These are phyloP conservation scores for Tachina lurida DNA, from an alignment of 2,888 invertebrate genomes.

Conservation along the genomic window DNA sequence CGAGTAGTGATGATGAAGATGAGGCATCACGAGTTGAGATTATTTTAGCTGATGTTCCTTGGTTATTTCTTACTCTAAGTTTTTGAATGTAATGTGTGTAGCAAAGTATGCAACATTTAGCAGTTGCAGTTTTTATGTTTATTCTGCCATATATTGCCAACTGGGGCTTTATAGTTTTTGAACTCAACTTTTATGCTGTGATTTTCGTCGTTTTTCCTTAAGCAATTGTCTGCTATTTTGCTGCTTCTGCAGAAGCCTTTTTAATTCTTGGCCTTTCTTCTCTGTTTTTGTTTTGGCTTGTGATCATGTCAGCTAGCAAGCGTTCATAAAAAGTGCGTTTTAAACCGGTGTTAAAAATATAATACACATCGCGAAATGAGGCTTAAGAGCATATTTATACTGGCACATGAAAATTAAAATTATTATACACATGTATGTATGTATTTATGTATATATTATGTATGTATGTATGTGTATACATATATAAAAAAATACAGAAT, in stretches of 20 bases:
- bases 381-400: constrained; percentile 21
- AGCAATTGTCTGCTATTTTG: constrained; percentile 55
- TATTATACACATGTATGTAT: no score
- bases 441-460: no score
- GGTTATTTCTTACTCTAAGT: neutral
- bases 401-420: constrained; percentile 32
- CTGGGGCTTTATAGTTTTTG: constrained; percentile 62
- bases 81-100: neutral
- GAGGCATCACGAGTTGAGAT: constrained; percentile 57
- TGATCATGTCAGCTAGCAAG: constrained; percentile 1
- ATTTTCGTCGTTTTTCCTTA: constrained; percentile 45
- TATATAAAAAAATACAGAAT: constrained; percentile 20
- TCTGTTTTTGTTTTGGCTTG: constrained; percentile 33
- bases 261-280: neutral
- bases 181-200: constrained; percentile 49
- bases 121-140: neutral
- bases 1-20: constrained; percentile 24
- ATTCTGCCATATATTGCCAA: constrained; percentile 22
- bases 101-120: constrained; percentile 18
- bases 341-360: constrained; percentile 53
- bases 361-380: constrained; percentile 43
- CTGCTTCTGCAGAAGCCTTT: constrained; percentile 63
- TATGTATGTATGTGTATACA: neutral
- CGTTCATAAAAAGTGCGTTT: constrained; percentile 44
- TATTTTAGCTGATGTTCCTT: constrained; percentile 37